These are phyloP conservation scores for Sebastes alutus DNA, from an alignment of 2,797 vertebrate species.

Conservation along the genomic window DNA sequence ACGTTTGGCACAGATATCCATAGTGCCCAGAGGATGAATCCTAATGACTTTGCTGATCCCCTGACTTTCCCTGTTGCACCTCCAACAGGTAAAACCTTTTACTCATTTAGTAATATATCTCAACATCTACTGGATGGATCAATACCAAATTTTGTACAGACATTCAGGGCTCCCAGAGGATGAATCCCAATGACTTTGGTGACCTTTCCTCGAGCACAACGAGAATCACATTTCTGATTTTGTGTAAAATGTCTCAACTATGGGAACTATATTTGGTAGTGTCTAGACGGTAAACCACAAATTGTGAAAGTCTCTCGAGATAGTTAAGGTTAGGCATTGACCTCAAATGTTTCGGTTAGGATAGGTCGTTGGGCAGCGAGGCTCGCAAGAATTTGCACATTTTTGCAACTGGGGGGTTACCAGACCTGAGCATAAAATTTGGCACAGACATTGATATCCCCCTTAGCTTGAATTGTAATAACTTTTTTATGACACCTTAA, in stretches of 20 bases:
- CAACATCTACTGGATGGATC: background rate
- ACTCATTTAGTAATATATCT: background rate
- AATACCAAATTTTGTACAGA: background rate
- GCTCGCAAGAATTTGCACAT: rapidly evolving
- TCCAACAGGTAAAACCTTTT: background rate
- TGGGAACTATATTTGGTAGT: no score
- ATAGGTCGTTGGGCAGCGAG: rapidly evolving
- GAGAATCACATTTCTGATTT: background rate
- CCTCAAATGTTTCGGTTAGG: no score
- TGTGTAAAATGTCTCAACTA: background rate
- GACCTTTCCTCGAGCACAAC: background rate
- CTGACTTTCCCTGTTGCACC: background rate
- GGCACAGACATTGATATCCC: background rate
- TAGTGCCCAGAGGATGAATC: background rate
- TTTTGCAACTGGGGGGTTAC: no score
- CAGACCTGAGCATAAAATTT: background rate
- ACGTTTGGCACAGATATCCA: background rate
- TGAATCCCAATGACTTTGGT: background rate
- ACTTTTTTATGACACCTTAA: background rate
- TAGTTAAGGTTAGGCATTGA: rapidly evolving
- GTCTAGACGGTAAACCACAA: rapidly evolving
- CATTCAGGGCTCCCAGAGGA: background rate
- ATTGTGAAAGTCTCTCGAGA: no score
- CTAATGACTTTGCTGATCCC: background rate
- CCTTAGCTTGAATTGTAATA: background rate